Evolutionary conservation across 2,888 invertebrate species (phyloP).

Genomic region (Nomada lathburiana): DNA sequence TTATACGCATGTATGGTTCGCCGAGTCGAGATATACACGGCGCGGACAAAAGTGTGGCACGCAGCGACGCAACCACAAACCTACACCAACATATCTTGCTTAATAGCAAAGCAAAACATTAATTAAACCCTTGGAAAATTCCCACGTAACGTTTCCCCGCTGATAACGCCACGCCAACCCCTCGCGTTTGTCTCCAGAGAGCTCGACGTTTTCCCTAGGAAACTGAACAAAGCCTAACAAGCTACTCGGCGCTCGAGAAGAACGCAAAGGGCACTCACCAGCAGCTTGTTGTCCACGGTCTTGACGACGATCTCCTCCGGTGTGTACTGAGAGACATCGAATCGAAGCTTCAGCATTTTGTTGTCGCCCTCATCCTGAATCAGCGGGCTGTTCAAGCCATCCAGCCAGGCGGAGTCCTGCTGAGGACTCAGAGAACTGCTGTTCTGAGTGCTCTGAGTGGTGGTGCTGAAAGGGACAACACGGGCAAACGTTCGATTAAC

Average conservation of each 20-base stretch:
- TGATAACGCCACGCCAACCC: too few relatives aligned
- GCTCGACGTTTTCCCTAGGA: neutral
- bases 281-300: slow-evolving; percentile 98
- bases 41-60: too few relatives aligned
- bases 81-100: too few relatives aligned
- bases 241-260: neutral
- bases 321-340: slow-evolving; percentile 98
- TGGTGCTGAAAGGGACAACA: slow-evolving; percentile 85
- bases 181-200: too few relatives aligned
- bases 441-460: slow-evolving; percentile 86
- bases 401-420: slow-evolving; percentile 89
- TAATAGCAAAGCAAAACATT: neutral
- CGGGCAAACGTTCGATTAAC: slow-evolving; percentile 41
- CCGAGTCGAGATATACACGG: too few relatives aligned
- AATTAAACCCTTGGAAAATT: neutral
- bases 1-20: too few relatives aligned
- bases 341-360: slow-evolving; percentile 96
- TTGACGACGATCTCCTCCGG: slow-evolving; percentile 99
- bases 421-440: slow-evolving; percentile 85
- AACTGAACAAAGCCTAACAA: slow-evolving; percentile 10
- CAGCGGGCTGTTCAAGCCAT: slow-evolving; percentile 95
- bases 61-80: too few relatives aligned
- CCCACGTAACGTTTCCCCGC: neutral
- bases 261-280: slow-evolving; percentile 87
- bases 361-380: slow-evolving; percentile 97